Percentiles rank a stretch among this genome's conserved stretches.
phyloP scores from a whole-genome alignment of 1,140 invertebrate species.

The Micrasema longulum region DNA sequence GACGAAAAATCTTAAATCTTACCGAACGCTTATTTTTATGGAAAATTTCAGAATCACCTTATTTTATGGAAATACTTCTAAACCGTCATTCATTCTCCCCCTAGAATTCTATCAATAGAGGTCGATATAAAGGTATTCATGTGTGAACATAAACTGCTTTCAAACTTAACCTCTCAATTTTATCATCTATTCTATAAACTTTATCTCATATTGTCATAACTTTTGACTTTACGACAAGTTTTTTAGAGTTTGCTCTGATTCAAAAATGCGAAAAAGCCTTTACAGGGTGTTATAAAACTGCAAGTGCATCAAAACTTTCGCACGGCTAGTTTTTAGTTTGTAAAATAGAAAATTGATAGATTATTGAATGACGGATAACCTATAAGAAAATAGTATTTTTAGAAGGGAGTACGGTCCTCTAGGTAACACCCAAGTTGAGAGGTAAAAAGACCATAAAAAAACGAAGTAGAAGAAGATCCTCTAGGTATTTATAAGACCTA shows the following conservation, averaged over 20 bases:
- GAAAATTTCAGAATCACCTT: no score
- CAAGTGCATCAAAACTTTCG: constrained; percentile 41
- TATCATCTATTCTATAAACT: constrained; percentile 12
- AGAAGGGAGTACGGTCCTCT: no score
- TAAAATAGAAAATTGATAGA: constrained; percentile 4
- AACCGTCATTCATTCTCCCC: no score
- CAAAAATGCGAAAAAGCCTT: constrained; percentile 27
- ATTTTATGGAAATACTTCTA: no score
- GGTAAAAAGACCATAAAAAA: no score
- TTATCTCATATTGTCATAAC: constrained; percentile 29
- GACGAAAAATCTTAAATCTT: no score
- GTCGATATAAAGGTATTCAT: not conserved
- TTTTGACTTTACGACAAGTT: not conserved
- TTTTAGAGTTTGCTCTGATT: constrained; percentile 2
- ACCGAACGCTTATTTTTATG: no score
- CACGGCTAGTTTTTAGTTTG: constrained; percentile 19
- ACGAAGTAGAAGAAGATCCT: no score
- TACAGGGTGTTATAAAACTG: constrained; percentile 36
- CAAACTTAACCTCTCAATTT: constrained; percentile 16
- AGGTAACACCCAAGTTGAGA: no score
- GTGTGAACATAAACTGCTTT: constrained; percentile 13
- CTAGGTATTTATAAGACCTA: no score
- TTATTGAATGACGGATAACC: constrained; percentile 24
- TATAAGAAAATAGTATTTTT: not conserved
- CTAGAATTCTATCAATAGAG: no score